Evolutionary conservation across 2,888 invertebrate genomes (phyloP).

Genomic region (Rhodophaea formosa): DNA sequence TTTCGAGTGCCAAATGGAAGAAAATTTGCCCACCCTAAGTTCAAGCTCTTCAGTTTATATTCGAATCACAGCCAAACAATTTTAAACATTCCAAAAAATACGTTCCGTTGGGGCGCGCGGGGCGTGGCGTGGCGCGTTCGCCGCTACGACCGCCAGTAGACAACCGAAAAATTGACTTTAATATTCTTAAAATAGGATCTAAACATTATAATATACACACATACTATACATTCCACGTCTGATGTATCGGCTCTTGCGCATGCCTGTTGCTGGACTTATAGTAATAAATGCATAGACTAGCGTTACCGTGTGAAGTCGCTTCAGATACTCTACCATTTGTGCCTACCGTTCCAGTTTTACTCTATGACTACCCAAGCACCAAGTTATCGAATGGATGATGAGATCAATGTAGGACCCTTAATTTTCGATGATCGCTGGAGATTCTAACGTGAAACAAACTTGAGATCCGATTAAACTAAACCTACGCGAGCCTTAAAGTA

Average conservation of each 20-base stretch:
- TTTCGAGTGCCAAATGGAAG: slow-evolving; percentile 11
- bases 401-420: slow-evolving; percentile 59
- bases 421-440: slow-evolving; percentile 34
- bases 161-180: slow-evolving; percentile 11
- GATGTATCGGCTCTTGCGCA: slow-evolving; percentile 3
- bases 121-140: background rate
- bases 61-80: slow-evolving; percentile 66
- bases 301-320: slow-evolving; percentile 17
- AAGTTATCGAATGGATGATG: slow-evolving; percentile 46
- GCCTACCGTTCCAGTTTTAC: slow-evolving; percentile 24
- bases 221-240: slow-evolving; percentile 14
- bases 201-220: slow-evolving; percentile 13
- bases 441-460: slow-evolving; percentile 30
- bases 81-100: slow-evolving; percentile 51
- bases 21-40: slow-evolving; percentile 25
- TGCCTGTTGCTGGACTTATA: slow-evolving; percentile 14
- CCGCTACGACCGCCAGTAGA: background rate
- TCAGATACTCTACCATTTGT: slow-evolving; percentile 13
- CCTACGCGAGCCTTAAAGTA: slow-evolving; percentile 32
- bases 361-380: slow-evolving; percentile 62
- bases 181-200: slow-evolving; percentile 6
- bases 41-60: slow-evolving; percentile 39
- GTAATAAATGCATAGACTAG: slow-evolving; percentile 55
- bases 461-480: slow-evolving; percentile 44
- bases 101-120: slow-evolving; percentile 13